Percentiles rank a stretch among this genome's conserved stretches.
Conservation (phyloP, 2,797 vertebrate species). For the Rhadinocentrus ornatus region DNA sequence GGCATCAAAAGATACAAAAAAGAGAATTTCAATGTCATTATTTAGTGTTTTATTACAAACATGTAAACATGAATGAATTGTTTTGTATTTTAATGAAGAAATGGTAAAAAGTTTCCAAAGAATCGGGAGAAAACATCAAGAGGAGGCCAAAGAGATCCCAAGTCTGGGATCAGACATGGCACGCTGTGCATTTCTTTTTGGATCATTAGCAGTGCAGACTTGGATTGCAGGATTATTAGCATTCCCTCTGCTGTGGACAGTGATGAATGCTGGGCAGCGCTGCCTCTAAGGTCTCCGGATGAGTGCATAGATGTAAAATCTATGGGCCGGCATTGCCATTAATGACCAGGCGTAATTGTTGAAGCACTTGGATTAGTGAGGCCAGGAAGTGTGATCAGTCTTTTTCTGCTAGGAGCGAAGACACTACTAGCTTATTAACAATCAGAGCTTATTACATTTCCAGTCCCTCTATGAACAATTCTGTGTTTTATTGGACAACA, state of each 20-base stretch:
- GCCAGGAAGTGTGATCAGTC: constrained; percentile 42
- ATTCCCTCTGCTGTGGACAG: constrained; percentile 29
- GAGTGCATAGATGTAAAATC: constrained; percentile 46
- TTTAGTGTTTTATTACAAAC: background rate
- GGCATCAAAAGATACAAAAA: too few species aligned
- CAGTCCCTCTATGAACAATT: background rate
- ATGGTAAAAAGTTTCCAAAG: background rate
- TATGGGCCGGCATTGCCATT: constrained; percentile 29
- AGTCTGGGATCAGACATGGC: background rate
- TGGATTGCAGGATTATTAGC: constrained; percentile 47
- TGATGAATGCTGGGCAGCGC: constrained; percentile 41
- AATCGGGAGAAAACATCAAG: background rate
- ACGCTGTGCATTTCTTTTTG: constrained; percentile 9
- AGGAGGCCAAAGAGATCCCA: constrained; percentile 1
- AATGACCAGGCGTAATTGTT: constrained; percentile 38
- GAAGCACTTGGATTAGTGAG: constrained; percentile 32
- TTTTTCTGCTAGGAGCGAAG: constrained; percentile 36
- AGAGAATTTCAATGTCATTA: background rate
- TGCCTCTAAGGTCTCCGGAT: constrained; percentile 24
- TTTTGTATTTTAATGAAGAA: background rate
- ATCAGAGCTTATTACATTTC: constrained; percentile 31
- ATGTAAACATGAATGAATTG: background rate
- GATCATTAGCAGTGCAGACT: constrained; percentile 51
- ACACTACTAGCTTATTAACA: constrained; percentile 46
- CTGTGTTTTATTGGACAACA: background rate